phyloP scores from a whole-genome alignment of 1,140 invertebrate genomes.

The Drosophila teissieri region DNA sequence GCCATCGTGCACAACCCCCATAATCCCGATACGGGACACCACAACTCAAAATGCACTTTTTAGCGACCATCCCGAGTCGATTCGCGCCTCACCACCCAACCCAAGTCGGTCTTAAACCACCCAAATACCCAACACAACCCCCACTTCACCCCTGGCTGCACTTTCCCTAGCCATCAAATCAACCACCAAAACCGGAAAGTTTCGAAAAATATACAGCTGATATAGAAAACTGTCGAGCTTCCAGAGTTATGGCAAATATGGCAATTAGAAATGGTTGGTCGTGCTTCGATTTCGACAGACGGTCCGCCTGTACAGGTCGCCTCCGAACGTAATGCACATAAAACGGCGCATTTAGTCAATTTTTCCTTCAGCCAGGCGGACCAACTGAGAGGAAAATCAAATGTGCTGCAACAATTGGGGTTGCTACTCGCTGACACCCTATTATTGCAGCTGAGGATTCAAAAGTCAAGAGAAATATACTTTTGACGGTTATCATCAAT shows the following conservation, averaged over 20 bases:
- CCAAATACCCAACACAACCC: slow-evolving; percentile 9
- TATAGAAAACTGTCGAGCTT: slow-evolving; percentile 61
- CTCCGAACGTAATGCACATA: slow-evolving; percentile 52
- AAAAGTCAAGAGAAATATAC: too few relatives aligned
- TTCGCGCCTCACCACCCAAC: slow-evolving; percentile 42
- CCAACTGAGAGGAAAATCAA: background rate
- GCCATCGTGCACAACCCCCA: slow-evolving; percentile 36
- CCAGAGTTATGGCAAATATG: slow-evolving; percentile 54
- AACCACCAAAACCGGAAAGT: slow-evolving; percentile 51
- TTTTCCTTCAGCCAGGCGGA: slow-evolving; percentile 59
- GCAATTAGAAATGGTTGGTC: slow-evolving; percentile 13
- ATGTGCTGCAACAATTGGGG: background rate
- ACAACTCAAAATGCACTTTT: slow-evolving; percentile 52
- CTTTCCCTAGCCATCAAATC: slow-evolving; percentile 68
- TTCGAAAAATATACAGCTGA: slow-evolving; percentile 37
- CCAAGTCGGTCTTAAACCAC: slow-evolving; percentile 20
- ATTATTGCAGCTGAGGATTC: background rate
- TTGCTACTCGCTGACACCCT: background rate
- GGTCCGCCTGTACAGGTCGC: slow-evolving; percentile 7
- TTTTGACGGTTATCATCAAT: too few relatives aligned
- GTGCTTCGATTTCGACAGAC: slow-evolving; percentile 9
- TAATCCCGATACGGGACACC: slow-evolving; percentile 34
- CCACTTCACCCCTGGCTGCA: slow-evolving; percentile 20
- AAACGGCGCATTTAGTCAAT: slow-evolving; percentile 76
- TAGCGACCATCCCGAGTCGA: slow-evolving; percentile 27